Evolutionary conservation across 2,888 invertebrate genomes (phyloP), one percentile per base, ranked within the genome.

Genomic region (Masnerella sp.): DNA sequence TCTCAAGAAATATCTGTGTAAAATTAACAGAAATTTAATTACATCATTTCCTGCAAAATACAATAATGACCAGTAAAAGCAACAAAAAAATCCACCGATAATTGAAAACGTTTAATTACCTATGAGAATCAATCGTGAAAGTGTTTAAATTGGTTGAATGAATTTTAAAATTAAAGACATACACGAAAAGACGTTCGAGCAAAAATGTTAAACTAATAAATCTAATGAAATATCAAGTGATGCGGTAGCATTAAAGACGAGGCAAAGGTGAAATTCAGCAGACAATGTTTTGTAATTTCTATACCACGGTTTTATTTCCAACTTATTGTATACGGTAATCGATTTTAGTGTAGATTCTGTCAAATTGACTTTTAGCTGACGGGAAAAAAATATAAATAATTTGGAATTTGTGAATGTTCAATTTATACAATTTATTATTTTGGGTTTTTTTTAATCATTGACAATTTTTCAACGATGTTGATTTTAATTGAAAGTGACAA

Each of bases 191-290:
- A 38, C 18, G 38, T n/a, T n/a, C n/a, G n/a, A 2, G 32, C 12
- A 54, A 54, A 18, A 42, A 56, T 34, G 40, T 43, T 45, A 45
- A 45, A 45, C 58, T 45, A 45, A 58, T 58, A 45, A 45, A 47
- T 59, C 47, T 47, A 36, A 59, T n/a, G 28, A 36, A 59, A 59
- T 59, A 59, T 59, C 58, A 59, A 59, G 45, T 12, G 45, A 45
- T 17, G 58, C 36, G 28, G 58, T 45, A 47, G 58, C 45, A 59
- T 59, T 59, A 18, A 42, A 20, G 1, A n/a, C 20, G 25, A 42
- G 32, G 38, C 20, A 56, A 56, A 56, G 56, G 56, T 56, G 32
- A 56, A 30, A 32, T 56, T 32, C 14, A 11, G 1, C 20, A 4
- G 17, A 56, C 56, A 56, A 56, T 56, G 11, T 56, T 9, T 30